Evolutionary conservation across 2,797 vertebrate genomes (phyloP).

Genomic region (Tapirus indicus): DNA sequence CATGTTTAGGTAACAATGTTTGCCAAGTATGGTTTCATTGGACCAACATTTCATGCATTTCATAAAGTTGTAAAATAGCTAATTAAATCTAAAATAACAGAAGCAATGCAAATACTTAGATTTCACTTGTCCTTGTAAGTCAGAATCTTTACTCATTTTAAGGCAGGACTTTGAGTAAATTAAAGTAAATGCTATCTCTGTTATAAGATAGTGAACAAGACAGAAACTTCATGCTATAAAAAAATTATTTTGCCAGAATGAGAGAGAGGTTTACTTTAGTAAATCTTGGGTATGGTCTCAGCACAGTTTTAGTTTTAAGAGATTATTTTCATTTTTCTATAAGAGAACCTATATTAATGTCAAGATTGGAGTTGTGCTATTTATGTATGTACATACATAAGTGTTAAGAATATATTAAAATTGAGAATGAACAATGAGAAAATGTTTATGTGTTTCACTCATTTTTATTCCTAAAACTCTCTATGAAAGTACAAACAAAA

Average conservation of each 20-base stretch:
- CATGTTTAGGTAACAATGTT: neutral
- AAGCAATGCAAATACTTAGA: neutral
- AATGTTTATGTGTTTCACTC: neutral
- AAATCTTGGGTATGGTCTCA: neutral
- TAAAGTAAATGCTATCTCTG: neutral
- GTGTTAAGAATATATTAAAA: neutral
- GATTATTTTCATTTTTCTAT: neutral
- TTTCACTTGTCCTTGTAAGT: neutral
- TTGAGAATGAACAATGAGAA: neutral
- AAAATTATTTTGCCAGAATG: neutral
- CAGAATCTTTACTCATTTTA: neutral
- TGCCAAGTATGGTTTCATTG: neutral
- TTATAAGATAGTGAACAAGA: neutral
- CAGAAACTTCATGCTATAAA: neutral
- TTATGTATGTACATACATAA: neutral
- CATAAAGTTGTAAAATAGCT: neutral
- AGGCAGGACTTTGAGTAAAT: neutral
- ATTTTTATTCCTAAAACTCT: neutral
- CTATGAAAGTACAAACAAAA: neutral
- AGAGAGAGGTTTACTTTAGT: neutral
- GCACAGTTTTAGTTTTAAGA: neutral
- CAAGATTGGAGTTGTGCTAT: neutral
- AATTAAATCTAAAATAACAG: neutral
- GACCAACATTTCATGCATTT: neutral
- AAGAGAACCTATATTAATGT: neutral